Evolutionary conservation across 2,797 vertebrate genomes (phyloP), one percentile per base, ranked within the genome.

Genomic region (Neopelma chrysocephalum): DNA sequence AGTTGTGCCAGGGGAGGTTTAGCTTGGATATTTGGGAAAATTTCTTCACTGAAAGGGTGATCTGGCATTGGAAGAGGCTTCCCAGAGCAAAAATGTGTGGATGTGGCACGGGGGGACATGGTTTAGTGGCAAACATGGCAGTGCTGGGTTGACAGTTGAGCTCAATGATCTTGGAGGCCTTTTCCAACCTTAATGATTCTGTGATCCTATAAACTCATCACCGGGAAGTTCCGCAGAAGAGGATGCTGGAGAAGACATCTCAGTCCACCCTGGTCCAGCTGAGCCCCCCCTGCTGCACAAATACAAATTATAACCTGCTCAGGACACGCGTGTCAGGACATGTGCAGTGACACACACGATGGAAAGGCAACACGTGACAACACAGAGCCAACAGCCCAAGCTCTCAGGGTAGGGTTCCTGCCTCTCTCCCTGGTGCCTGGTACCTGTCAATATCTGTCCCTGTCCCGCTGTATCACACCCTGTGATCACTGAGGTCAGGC

Each of bases 361-460:
- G 22, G 65, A 73, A 70, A 78, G 18, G 16, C 73, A 32, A 23
- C 78, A 18, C 2, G 2, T 23, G 54, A 72, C 5, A 60, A 32
- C 56, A 50, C 34, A 21, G 58, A 1, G 13, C 13, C 80, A 21
- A 1, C 4, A 4, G 38, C 25, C 56, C 76, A n/a, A n/a, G 61
- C 43, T 60, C 68, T 18, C 80, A 19, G 4, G 25, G 58, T 58
- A 42, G 10, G 38, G 5, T 3, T 9, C 4, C 40, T 53, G 87
- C 72, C 77, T 75, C 65, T 64, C 6, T 0, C 60, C 16, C 45
- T 48, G 56, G 4, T 36, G 47, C 89, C 84, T 45, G 73, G 8
- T 31, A n/a, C 87, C 82, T 47, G 77, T 94, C 93, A 76, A 93
- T 94, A 95, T 64, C 56, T 89, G 92, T 84, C 94, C 36, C 21